Evolutionary conservation across 2,888 invertebrate genomes (phyloP).

Genomic region (Luperina nickerlii): DNA sequence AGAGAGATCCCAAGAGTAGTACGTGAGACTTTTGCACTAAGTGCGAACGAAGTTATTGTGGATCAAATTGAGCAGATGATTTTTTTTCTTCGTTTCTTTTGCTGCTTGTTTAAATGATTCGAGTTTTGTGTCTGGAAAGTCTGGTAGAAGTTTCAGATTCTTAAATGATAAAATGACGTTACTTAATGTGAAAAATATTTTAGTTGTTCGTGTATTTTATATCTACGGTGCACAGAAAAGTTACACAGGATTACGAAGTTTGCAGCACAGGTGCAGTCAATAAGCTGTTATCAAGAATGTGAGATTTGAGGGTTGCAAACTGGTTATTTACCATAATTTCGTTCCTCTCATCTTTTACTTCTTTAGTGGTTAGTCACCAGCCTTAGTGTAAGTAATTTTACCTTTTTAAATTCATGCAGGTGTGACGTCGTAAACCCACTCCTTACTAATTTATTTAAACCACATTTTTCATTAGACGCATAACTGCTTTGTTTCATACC

Average conservation of each 20-base stretch:
- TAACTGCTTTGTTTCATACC: constrained; percentile 40
- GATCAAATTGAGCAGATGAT: constrained; percentile 50
- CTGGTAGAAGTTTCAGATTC: not conserved
- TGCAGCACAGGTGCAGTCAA: not conserved
- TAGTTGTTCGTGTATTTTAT: not conserved
- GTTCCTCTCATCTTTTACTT: not conserved
- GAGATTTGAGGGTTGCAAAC: not conserved
- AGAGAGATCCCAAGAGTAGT: constrained; percentile 71
- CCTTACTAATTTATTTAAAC: constrained; percentile 11
- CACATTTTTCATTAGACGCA: constrained; percentile 29
- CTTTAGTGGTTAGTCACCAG: not conserved
- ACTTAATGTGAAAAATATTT: not conserved
- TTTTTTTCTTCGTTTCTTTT: constrained; percentile 23
- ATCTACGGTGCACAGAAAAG: not conserved
- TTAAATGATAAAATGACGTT: no score
- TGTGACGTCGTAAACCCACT: not conserved
- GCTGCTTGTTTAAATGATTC: constrained; percentile 3
- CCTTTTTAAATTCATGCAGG: not conserved
- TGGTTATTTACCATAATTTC: not conserved
- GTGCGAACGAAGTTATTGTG: constrained; percentile 73
- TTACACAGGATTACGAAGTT: not conserved
- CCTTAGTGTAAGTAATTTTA: not conserved
- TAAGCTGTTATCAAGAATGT: not conserved
- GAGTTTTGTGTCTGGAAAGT: constrained; percentile 14
- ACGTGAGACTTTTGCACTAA: constrained; percentile 78